Evolutionary conservation across 2,113 vertebrate species (phyloP).

Genomic region (Heptranchias perlo): DNA sequence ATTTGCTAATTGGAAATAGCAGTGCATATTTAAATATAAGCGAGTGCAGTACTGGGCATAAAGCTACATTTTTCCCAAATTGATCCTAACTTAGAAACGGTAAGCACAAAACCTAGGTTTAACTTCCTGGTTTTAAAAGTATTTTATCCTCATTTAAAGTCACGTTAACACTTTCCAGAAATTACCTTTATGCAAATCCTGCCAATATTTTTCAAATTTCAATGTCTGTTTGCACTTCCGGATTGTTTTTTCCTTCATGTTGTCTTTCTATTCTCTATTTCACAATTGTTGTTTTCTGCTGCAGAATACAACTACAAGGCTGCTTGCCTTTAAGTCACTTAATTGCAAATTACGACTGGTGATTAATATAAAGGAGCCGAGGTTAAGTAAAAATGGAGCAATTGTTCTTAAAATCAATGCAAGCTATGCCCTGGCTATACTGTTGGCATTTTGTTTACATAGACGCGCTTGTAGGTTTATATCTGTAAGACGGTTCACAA

Average conservation of each 20-base stretch:
- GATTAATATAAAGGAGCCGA: neutral
- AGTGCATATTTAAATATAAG: neutral
- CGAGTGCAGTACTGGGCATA: neutral
- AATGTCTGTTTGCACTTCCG: slow-evolving; percentile 24
- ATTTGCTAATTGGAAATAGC: neutral
- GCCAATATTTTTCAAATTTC: slow-evolving; percentile 21
- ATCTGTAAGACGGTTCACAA: neutral
- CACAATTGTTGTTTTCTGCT: neutral
- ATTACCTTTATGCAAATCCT: slow-evolving; percentile 19
- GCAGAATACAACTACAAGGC: neutral
- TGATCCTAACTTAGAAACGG: neutral
- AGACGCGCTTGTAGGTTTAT: neutral
- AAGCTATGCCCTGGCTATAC: neutral
- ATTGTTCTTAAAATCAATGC: neutral
- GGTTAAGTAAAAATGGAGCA: neutral
- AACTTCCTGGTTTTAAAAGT: neutral
- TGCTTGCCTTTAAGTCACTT: neutral
- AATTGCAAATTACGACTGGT: neutral
- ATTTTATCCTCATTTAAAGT: slow-evolving; percentile 8
- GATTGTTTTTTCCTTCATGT: neutral
- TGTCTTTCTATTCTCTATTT: neutral
- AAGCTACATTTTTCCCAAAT: neutral
- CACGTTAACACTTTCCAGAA: neutral
- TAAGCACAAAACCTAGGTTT: neutral
- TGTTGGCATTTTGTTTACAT: neutral